These are phyloP conservation scores for Lethenteron camtschaticum DNA, from an alignment of 2,113 vertebrate species.

Conservation along the genomic window DNA sequence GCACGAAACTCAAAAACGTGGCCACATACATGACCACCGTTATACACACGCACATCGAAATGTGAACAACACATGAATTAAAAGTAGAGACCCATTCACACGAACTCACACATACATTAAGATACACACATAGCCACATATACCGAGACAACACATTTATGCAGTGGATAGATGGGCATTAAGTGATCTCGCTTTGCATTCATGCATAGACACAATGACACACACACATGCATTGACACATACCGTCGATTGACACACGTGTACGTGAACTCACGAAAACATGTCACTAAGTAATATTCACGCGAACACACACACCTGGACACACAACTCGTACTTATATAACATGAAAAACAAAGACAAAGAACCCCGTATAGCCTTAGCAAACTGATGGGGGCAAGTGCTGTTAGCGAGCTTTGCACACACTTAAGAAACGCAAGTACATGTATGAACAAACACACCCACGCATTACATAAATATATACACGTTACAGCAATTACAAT, in stretches of 20 bases:
- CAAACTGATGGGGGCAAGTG: too few relatives aligned
- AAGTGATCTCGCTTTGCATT: background rate
- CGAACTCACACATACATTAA: background rate
- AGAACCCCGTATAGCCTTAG: too few relatives aligned
- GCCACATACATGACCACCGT: background rate
- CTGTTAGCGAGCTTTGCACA: too few relatives aligned
- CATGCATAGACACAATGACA: background rate
- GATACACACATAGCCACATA: background rate
- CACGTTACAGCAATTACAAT: conserved; percentile 30
- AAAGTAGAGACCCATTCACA: background rate
- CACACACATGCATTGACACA: conserved; percentile 1
- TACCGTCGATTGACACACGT: background rate
- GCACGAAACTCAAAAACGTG: background rate
- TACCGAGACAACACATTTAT: background rate
- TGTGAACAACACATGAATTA: background rate
- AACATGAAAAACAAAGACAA: too few relatives aligned
- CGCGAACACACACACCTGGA: background rate
- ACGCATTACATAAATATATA: too few relatives aligned
- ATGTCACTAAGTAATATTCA: background rate
- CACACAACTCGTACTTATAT: background rate
- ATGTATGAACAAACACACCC: too few relatives aligned
- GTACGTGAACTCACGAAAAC: background rate
- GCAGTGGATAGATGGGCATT: background rate
- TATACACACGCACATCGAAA: background rate
- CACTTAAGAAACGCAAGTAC: too few relatives aligned